These are phyloP conservation scores for Plutella xylostella DNA, from an alignment of 2,888 invertebrate genomes.

Conservation along the genomic window DNA sequence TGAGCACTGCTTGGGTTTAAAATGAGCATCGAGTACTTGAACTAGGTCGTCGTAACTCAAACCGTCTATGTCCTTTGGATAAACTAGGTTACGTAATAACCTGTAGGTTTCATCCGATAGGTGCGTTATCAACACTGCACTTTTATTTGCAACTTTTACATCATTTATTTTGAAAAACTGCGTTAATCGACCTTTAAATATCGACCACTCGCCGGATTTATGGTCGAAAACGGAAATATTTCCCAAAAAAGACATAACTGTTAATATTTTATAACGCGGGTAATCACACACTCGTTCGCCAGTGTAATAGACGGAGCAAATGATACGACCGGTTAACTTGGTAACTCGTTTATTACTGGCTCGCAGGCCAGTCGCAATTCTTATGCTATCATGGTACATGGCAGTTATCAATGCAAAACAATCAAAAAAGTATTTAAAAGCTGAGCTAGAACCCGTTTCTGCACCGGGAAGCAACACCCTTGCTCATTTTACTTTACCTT, in stretches of 20 bases:
- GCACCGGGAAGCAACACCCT: too few relatives aligned
- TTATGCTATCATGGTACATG: too few relatives aligned
- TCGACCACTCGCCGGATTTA: background rate
- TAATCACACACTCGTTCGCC: too few relatives aligned
- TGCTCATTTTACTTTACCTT: too few relatives aligned
- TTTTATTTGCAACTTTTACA: background rate
- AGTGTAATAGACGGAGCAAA: too few relatives aligned
- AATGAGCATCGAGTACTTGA: background rate
- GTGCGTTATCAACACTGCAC: background rate
- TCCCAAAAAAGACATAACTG: background rate
- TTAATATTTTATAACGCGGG: too few relatives aligned
- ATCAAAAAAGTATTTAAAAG: too few relatives aligned
- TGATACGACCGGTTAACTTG: too few relatives aligned
- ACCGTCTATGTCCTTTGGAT: background rate
- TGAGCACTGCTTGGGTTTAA: background rate
- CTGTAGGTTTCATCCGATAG: background rate
- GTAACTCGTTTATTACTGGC: too few relatives aligned
- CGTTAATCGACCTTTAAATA: background rate
- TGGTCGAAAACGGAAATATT: background rate
- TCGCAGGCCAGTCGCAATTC: too few relatives aligned
- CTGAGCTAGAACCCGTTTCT: too few relatives aligned
- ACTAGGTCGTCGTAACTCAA: background rate
- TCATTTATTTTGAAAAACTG: background rate
- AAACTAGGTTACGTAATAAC: background rate
- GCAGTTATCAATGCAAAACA: too few relatives aligned